Conservation (phyloP, 1,140 invertebrate genomes). For the Papilio glaucus region DNA sequence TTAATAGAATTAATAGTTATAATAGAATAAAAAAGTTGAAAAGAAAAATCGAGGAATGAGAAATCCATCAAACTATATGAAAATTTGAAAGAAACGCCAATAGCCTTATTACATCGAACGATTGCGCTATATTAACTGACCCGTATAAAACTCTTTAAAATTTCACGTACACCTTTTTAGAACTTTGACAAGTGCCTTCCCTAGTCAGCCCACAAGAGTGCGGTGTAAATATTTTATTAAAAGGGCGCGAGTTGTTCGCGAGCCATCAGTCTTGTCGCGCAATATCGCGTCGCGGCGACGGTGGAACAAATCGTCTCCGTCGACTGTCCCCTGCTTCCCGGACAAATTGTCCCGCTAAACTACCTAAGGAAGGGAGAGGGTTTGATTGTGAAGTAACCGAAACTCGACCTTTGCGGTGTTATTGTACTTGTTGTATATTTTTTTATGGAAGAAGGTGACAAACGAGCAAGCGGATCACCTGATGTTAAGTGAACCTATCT, state of each 20-base stretch:
- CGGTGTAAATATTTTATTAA: constrained; percentile 68
- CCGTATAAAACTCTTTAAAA: background rate
- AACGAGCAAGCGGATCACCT: too few relatives aligned
- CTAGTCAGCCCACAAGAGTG: constrained; percentile 47
- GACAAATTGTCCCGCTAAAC: constrained; percentile 31
- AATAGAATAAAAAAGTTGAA: too few relatives aligned
- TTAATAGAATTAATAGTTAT: too few relatives aligned
- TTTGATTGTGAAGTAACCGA: constrained; percentile 41
- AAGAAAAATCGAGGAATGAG: too few relatives aligned
- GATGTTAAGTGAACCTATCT: too few relatives aligned
- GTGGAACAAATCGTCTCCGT: constrained; percentile 59
- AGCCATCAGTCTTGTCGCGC: constrained; percentile 60
- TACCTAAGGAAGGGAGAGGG: constrained; percentile 34
- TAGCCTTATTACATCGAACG: too few relatives aligned
- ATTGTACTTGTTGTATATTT: background rate
- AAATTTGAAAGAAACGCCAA: too few relatives aligned
- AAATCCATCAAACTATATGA: too few relatives aligned
- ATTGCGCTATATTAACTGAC: too few relatives aligned
- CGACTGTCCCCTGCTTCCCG: constrained; percentile 7
- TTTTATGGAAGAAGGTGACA: background rate
- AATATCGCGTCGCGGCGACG: constrained; percentile 59
- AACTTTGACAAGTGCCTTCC: background rate
- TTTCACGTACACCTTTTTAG: background rate
- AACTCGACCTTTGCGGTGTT: constrained; percentile 15
- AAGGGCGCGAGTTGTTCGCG: constrained; percentile 47